A percentile compares a stretch with the other conserved stretches of the same genome.
phyloP scores from a whole-genome alignment of 2,797 vertebrate species.

The Sphenopsis melanotis region DNA sequence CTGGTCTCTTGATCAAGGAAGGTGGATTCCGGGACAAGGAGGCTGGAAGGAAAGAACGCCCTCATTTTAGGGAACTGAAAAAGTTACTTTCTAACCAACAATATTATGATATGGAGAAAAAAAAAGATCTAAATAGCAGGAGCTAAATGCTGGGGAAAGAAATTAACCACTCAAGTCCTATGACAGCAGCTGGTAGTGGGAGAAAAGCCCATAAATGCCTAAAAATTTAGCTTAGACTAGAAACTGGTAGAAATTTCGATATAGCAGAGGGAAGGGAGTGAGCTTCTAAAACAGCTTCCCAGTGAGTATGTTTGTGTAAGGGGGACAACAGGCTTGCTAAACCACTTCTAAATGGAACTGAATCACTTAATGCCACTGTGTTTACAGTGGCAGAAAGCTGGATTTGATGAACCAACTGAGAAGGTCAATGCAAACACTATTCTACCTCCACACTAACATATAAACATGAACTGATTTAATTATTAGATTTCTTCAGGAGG shows the following conservation, averaged over 20 bases:
- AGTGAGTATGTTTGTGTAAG: not conserved
- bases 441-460: not conserved
- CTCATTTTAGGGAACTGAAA: not conserved
- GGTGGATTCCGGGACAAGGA: not conserved
- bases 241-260: not conserved
- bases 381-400: not conserved
- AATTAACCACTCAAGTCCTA: rapidly evolving
- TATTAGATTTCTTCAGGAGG: not conserved
- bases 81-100: not conserved
- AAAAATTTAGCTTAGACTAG: not conserved
- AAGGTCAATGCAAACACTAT: not conserved
- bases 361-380: not conserved
- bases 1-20: not conserved
- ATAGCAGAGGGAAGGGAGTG: not conserved
- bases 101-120: not conserved
- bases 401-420: not conserved
- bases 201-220: not conserved
- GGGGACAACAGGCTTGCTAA: not conserved
- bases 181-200: not conserved
- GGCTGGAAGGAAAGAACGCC: not conserved
- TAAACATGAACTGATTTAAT: not conserved
- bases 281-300: not conserved
- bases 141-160: not conserved
- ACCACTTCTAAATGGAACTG: not conserved
- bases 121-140: not conserved